Percentiles rank a stretch among this genome's conserved stretches.
These are phyloP conservation scores for Rotaria macrura DNA, from an alignment of 2,888 invertebrate species.

Conservation along the genomic window DNA sequence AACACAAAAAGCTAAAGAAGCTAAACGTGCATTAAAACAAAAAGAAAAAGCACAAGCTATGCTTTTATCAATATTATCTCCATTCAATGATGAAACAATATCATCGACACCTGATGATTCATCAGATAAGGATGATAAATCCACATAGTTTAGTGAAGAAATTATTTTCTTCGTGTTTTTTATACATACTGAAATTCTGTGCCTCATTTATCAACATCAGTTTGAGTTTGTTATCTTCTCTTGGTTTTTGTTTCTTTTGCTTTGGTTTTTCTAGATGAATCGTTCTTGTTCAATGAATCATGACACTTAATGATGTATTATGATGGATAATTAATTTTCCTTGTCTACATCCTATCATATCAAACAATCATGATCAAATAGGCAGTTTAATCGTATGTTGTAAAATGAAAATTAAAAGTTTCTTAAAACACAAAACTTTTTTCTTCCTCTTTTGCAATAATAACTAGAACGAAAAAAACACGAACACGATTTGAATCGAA, in stretches of 20 bases:
- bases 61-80: constrained; percentile 19
- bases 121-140: not conserved
- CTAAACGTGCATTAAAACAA: not conserved
- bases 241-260: too few species aligned
- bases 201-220: not conserved
- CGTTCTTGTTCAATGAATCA: not conserved
- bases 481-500: too few species aligned
- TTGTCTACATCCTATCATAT: not conserved
- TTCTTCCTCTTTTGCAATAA: not conserved
- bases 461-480: too few species aligned
- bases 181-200: too few species aligned
- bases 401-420: not conserved
- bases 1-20: not conserved
- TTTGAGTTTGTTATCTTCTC: not conserved
- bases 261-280: not conserved
- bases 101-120: not conserved
- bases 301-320: not conserved
- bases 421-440: too few species aligned
- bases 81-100: not conserved
- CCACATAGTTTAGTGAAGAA: not conserved
- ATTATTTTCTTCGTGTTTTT: not conserved
- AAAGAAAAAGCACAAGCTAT: constrained; percentile 7
- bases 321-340: not conserved
- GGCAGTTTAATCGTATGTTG: not conserved
- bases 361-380: not conserved